These are phyloP conservation scores for Macrobrachium nipponense DNA, from an alignment of 1,140 invertebrate species.

Conservation along the genomic window DNA sequence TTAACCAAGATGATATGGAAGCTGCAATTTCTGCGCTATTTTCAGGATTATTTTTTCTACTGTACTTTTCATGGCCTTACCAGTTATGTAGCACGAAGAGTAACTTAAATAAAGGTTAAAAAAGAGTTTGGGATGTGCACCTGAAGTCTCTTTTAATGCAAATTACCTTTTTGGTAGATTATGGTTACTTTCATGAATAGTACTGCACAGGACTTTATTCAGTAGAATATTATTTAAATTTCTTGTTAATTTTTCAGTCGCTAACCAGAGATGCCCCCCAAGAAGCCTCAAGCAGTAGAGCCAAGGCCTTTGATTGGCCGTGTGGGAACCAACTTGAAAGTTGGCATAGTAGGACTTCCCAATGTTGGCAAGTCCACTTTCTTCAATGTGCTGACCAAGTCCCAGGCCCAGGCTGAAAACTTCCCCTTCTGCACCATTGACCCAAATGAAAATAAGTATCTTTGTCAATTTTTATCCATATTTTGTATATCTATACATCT, in stretches of 20 bases:
- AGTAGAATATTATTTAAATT: not conserved
- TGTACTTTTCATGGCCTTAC: too few species aligned
- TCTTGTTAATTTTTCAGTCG: not conserved
- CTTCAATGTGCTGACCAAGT: constrained; percentile 99
- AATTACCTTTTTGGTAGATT: too few species aligned
- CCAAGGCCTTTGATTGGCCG: constrained; percentile 88
- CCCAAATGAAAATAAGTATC: constrained; percentile 99
- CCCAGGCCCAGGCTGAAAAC: constrained; percentile 95
- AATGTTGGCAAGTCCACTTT: constrained; percentile 99
- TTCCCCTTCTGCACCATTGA: constrained; percentile 99
- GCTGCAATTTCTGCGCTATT: too few species aligned
- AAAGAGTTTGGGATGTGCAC: too few species aligned
- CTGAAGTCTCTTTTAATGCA: too few species aligned
- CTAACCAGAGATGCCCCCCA: constrained; percentile 81
- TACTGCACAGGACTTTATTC: not conserved
- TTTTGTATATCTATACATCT: not conserved
- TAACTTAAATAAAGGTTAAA: too few species aligned
- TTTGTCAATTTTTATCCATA: not conserved
- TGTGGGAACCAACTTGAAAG: constrained; percentile 95
- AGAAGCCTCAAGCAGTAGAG: constrained; percentile 84
- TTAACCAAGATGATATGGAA: too few species aligned
- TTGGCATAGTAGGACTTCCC: constrained; percentile 94
- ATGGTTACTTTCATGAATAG: too few species aligned
- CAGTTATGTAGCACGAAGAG: too few species aligned
- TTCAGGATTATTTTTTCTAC: too few species aligned